These are phyloP conservation scores for Brachionus rubens DNA, from an alignment of 1,140 invertebrate species.

Conservation along the genomic window DNA sequence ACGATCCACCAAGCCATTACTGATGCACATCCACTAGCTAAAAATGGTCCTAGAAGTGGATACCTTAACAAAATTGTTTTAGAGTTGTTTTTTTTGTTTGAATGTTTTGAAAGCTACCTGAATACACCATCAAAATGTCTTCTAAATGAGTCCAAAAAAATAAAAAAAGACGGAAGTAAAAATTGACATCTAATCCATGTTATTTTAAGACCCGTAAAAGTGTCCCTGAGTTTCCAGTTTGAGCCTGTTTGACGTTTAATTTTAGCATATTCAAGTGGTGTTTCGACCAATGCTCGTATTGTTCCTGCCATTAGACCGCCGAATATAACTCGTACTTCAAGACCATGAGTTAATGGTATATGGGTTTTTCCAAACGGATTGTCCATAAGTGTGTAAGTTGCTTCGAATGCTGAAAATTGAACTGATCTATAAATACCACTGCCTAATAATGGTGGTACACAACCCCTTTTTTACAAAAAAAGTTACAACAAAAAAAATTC, in stretches of 20 bases:
- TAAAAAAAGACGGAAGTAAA: constrained; percentile 54
- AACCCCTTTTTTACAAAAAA: constrained; percentile 55
- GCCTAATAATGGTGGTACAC: constrained; percentile 55
- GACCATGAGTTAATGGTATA: constrained; percentile 51
- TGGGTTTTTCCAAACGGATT: constrained; percentile 50
- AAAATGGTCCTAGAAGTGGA: constrained; percentile 54
- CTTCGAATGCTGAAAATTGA: constrained; percentile 58
- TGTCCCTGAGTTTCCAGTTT: constrained; percentile 51
- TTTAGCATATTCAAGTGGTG: constrained; percentile 57
- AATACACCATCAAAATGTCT: constrained; percentile 54
- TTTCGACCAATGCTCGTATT: constrained; percentile 54
- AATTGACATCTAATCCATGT: constrained; percentile 54
- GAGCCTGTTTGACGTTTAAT: constrained; percentile 53
- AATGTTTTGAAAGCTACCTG: constrained; percentile 42
- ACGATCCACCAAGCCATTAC: constrained; percentile 58
- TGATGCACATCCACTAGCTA: constrained; percentile 54
- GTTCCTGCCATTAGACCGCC: constrained; percentile 53
- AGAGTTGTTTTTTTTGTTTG: neutral
- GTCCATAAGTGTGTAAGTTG: constrained; percentile 53
- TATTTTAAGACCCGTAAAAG: constrained; percentile 55
- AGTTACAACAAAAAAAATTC: neutral
- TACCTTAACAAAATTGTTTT: neutral
- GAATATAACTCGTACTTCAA: constrained; percentile 54
- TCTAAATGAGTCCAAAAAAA: constrained; percentile 52
- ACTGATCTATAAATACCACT: constrained; percentile 56